Evolutionary conservation across 35 echinoderm and acorn worm genomes (phyloP), one percentile per base, ranked within the genome.

Genomic region (Hemicentrotus pulcherrimus): DNA sequence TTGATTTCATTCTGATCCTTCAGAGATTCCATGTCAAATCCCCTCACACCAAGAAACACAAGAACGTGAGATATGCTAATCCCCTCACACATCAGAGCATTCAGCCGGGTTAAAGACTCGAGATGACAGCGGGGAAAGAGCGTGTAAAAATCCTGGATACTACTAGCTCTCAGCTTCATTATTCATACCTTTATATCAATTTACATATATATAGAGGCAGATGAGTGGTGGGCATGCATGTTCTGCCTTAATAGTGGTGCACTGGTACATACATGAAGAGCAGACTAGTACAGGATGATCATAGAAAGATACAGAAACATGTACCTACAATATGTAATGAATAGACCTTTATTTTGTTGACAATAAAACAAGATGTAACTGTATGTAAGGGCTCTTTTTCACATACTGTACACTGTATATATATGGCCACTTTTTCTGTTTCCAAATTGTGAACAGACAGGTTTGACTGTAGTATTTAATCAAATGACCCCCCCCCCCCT

Each of bases 121-220:
- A 22, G 65, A 78, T 78, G 65, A 78, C 65, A 28, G 65, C 19
- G 15, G 50, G 15, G 15, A 11, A 55, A 55, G 50, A 55, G 50
- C 50, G 65, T n/a, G 65, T n/a, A 28, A 78, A 78, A n/a, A 78
- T 78, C 65, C 19, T 28, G 24, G 65, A 78, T 78, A 78, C 65
- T 78, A 15, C 28, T 7, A 18, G 65, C 11, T 41, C 35, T 41
- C 1, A 41, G 35, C 6, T 78, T 28, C 22, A n/a, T 78, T 78
- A 78, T 78, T 78, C 65, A 78, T 78, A 78, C 65, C n/a, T 78
- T 78, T n/a, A 78, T 78, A 78, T 78, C 65, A 78, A 78, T 78
- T 78, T 78, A 78, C 65, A 78, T 78, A 14, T 59, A 78, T 78
- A 14, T 59, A 78, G 65, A 78, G 65, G 65, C 65, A 78, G 65